Conservation (phyloP, 2,113 vertebrate species). For the Platichthys flesus region DNA sequence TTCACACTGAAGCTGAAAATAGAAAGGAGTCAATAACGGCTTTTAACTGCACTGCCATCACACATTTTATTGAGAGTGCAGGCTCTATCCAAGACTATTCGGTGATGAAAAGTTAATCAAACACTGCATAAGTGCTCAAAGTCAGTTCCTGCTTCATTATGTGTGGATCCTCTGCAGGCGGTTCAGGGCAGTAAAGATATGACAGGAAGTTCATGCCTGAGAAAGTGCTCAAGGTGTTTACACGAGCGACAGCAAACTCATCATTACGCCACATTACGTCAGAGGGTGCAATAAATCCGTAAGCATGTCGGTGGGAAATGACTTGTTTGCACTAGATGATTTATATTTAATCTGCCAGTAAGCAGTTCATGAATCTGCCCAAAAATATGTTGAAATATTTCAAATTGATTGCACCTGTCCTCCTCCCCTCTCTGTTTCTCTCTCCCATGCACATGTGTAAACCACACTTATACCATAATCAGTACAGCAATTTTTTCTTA, state of each 20-base stretch:
- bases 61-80: too few species aligned
- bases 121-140: slow-evolving; percentile 16
- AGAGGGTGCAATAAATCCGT: slow-evolving; percentile 1
- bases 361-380: too few species aligned
- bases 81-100: slow-evolving; percentile 13
- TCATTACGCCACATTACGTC: not conserved
- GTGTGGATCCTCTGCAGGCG: not conserved
- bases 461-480: not conserved
- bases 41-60: too few species aligned
- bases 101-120: slow-evolving; percentile 49
- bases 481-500: not conserved
- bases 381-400: not conserved
- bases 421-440: not conserved
- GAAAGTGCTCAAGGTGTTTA: not conserved
- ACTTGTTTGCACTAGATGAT: not conserved
- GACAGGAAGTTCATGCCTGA: slow-evolving; percentile 1
- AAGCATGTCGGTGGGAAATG: not conserved
- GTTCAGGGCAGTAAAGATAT: not conserved
- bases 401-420: not conserved
- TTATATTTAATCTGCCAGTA: too few species aligned
- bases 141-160: not conserved
- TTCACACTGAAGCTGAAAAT: slow-evolving; percentile 6
- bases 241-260: not conserved
- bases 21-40: not conserved
- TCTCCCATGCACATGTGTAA: not conserved